Evolutionary conservation across 1,140 invertebrate genomes (phyloP), one percentile per base, ranked within the genome.

Genomic region (Pygmarrhopalites habei): DNA sequence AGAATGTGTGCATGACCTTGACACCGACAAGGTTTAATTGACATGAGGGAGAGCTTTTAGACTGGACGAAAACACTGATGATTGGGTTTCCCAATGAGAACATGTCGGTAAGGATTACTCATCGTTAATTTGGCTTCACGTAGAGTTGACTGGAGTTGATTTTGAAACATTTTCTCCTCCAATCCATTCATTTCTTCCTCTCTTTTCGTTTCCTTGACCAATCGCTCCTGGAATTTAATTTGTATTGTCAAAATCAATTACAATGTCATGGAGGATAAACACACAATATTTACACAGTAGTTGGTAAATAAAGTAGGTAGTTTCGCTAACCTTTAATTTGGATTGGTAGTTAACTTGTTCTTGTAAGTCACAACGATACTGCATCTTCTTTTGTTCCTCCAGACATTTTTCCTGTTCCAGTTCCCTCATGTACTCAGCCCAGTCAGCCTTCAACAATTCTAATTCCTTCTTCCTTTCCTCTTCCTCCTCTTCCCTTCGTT

Each of bases 311-410:
- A 29, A 29, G 21, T 17, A n/a, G 26, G 35, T 43, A 5, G 30
- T 10, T 46, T 14, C 1, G 10, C 41, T 21, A 26, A 59, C 55
- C 53, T 56, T 67, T 35, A 62, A 14, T 15, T 39, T 41, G 23
- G 41, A 12, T 17, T 47, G 43, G 43, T 68, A 68, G 26, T 47
- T 21, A 17, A 62, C 43, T 62, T 68, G 67, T 4, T 53, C 62
- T 26, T 66, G 59, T 41, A 69, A 53, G 35, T 69, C 67, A 21
- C 29, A 32, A 29, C 59, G 25, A 56, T 69, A 69, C 21, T 66
- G 56, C 12, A 19, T 21, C 19, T 55, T 43, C n/a, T 52, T 64
- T 7, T 25, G 19, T n/a, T 43, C 49, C 23, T 30, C 21, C 2
- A 19, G 60, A 21, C 12, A 21, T 51, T 60, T 69, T 35, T 66